Evolutionary conservation across 2,888 invertebrate genomes (phyloP).

Genomic region (Mycalesis mineus): DNA sequence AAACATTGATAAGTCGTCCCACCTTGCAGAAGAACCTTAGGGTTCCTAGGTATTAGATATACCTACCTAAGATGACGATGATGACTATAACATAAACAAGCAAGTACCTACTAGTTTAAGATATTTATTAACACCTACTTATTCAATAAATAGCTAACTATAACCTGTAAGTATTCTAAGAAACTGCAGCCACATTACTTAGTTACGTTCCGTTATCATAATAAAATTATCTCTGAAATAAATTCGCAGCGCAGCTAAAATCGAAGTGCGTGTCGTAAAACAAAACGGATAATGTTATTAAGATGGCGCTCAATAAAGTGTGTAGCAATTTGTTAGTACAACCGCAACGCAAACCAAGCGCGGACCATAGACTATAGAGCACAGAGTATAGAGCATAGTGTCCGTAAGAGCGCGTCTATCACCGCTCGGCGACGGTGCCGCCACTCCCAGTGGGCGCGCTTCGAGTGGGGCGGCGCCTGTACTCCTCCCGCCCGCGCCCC

Average conservation of each 20-base stretch:
- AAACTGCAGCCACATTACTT: too few species aligned
- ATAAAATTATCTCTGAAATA: not conserved
- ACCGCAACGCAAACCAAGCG: slow-evolving; percentile 28
- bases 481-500: slow-evolving; percentile 40
- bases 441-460: slow-evolving; percentile 56
- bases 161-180: too few species aligned
- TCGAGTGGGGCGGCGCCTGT: slow-evolving; percentile 51
- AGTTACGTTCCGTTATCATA: not conserved
- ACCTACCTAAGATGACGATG: too few species aligned
- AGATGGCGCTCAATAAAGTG: slow-evolving; percentile 27
- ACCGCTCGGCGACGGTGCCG: slow-evolving; percentile 37
- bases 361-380: slow-evolving; percentile 22
- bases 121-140: too few species aligned
- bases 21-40: too few species aligned
- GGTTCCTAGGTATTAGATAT: too few species aligned
- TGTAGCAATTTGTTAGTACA: slow-evolving; percentile 27
- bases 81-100: too few species aligned
- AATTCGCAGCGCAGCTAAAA: not conserved
- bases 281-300: slow-evolving; percentile 18
- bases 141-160: too few species aligned
- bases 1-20: too few species aligned
- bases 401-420: slow-evolving; percentile 26
- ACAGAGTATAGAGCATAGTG: slow-evolving; percentile 27
- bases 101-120: too few species aligned
- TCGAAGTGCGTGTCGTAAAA: not conserved